These are phyloP conservation scores for Geodia barretti DNA, from an alignment of 37 sponge, comb jelly and placozoan species.

Conservation along the genomic window DNA sequence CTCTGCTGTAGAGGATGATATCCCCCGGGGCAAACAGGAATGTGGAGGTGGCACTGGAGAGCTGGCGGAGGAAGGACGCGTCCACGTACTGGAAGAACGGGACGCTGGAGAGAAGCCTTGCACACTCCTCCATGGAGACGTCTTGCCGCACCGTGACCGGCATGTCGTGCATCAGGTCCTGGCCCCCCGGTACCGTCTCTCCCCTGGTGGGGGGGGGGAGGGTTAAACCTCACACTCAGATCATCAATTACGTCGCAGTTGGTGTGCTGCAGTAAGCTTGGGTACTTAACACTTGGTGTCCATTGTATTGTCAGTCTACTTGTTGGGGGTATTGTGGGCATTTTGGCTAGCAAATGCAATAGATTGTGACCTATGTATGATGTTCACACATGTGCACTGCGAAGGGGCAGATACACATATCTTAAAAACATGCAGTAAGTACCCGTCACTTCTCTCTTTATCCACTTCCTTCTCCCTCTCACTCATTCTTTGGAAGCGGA, in stretches of 20 bases:
- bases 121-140: slow-evolving; percentile 55
- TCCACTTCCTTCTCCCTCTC: no score
- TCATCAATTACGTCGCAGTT: neutral
- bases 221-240: neutral
- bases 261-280: neutral
- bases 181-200: slow-evolving; percentile 54
- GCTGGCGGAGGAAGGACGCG: slow-evolving; percentile 33
- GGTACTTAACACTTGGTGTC: no score
- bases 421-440: no score
- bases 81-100: slow-evolving; percentile 46
- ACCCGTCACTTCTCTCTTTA: no score
- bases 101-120: slow-evolving; percentile 22
- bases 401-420: no score
- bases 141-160: slow-evolving; percentile 67
- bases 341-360: no score
- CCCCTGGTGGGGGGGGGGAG: slow-evolving; percentile 65
- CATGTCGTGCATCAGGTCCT: slow-evolving; percentile 58
- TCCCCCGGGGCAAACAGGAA: slow-evolving; percentile 75
- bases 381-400: no score
- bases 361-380: no score
- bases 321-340: neutral
- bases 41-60: slow-evolving; percentile 48
- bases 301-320: no score
- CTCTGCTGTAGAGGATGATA: slow-evolving; percentile 70
- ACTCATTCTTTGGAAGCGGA: no score